These are phyloP conservation scores for Erebia ligea DNA, from an alignment of 2,888 invertebrate species.

Conservation along the genomic window DNA sequence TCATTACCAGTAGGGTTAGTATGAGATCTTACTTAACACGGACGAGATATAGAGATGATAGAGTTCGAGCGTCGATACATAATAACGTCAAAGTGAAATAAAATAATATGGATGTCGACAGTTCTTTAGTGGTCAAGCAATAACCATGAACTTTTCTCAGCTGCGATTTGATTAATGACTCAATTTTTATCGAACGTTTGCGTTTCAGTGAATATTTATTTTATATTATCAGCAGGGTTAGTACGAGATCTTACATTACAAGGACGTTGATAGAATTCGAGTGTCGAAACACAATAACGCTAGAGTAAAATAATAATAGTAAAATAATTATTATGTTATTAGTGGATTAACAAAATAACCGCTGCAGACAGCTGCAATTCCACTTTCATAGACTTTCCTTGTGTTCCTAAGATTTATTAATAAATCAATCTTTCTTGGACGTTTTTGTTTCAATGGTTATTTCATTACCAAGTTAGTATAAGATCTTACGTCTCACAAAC, in stretches of 20 bases:
- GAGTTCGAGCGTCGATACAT: too few relatives aligned
- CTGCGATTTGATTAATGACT: constrained; percentile 15
- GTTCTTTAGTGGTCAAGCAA: constrained; percentile 32
- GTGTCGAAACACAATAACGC: too few relatives aligned
- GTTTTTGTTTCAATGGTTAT: constrained; percentile 1
- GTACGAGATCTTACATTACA: too few relatives aligned
- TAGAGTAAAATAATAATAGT: neutral
- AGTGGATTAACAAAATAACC: constrained; percentile 30
- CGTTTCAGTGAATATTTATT: constrained; percentile 1
- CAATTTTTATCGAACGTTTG: neutral
- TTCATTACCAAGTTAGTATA: neutral
- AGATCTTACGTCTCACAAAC: too few relatives aligned
- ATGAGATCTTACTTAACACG: too few relatives aligned
- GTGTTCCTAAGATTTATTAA: constrained; percentile 5
- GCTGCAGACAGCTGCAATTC: constrained; percentile 20
- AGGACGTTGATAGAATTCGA: too few relatives aligned
- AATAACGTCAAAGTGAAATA: too few relatives aligned
- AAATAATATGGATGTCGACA: constrained; percentile 2
- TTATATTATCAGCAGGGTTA: neutral
- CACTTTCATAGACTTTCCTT: constrained; percentile 9
- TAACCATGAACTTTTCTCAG: constrained; percentile 29
- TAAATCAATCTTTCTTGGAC: neutral
- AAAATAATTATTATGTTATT: constrained; percentile 19
- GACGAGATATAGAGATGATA: too few relatives aligned
- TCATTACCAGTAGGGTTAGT: constrained; percentile 1